A percentile compares a stretch with the other conserved stretches of the same genome.
phyloP scores from a whole-genome alignment of 1,140 invertebrate genomes.

The Armadillidium nasatum region DNA sequence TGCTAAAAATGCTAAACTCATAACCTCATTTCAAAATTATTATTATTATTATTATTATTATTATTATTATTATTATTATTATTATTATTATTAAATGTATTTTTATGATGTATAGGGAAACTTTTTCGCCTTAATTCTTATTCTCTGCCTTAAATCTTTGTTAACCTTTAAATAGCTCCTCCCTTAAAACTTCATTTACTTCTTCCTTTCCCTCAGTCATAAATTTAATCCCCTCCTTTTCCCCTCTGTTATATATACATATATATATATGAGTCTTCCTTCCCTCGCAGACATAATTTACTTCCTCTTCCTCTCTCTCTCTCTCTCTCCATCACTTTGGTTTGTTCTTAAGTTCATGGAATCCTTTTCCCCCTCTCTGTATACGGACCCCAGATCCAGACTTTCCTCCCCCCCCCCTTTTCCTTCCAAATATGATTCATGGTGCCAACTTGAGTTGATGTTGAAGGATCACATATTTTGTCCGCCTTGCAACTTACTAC shows the following conservation, averaged over 20 bases:
- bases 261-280: background rate
- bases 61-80: background rate
- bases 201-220: background rate
- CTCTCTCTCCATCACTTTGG: background rate
- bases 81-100: background rate
- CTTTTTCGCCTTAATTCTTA: background rate
- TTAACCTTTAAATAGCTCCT: background rate
- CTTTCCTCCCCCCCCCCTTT: background rate
- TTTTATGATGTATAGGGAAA: background rate
- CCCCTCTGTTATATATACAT: background rate
- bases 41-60: background rate
- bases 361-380: too few species aligned
- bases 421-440: background rate
- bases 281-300: background rate
- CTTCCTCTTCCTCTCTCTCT: background rate
- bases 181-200: background rate
- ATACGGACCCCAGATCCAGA: too few species aligned
- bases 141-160: background rate
- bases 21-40: background rate
- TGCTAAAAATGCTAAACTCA: background rate
- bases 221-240: background rate
- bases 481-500: background rate
- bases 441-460: slow-evolving; percentile 5
- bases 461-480: slow-evolving; percentile 10
- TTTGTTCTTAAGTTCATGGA: too few species aligned